These are phyloP conservation scores for Piscicola geometra DNA, from an alignment of 2,888 invertebrate species.

Conservation along the genomic window DNA sequence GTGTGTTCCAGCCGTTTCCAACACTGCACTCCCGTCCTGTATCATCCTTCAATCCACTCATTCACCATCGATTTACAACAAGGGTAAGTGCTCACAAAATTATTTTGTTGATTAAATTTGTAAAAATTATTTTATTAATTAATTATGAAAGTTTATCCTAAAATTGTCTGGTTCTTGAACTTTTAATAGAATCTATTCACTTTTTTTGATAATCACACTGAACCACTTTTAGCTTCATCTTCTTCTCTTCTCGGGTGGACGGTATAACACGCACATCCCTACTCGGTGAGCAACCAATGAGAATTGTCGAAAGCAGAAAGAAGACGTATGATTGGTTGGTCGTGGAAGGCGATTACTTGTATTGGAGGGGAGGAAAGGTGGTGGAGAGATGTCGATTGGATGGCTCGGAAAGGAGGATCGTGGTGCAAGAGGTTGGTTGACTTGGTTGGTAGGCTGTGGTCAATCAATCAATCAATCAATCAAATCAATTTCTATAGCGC, in stretches of 20 bases:
- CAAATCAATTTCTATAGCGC: no score
- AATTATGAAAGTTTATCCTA: no score
- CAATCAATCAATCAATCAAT: no score
- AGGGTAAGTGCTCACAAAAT: background rate
- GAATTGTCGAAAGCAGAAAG: background rate
- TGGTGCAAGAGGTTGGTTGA: background rate
- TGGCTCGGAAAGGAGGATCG: background rate
- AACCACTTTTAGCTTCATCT: background rate
- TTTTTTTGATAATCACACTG: no score
- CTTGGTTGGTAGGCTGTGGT: background rate
- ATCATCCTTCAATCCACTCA: background rate
- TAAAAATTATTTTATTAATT: background rate
- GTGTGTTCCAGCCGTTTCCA: background rate
- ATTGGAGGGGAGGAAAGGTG: background rate
- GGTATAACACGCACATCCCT: background rate
- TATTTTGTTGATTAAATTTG: background rate
- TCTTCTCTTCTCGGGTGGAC: background rate
- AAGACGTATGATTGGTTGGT: background rate
- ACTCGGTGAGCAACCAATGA: background rate
- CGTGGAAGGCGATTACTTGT: background rate
- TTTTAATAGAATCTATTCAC: no score
- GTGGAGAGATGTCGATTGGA: constrained; percentile 11
- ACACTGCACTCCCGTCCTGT: background rate
- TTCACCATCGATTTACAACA: background rate
- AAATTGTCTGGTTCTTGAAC: no score